Base-by-base conservation (phyloP, 2,797 vertebrate genomes). In the Micropoecilia bifurca region DNA sequence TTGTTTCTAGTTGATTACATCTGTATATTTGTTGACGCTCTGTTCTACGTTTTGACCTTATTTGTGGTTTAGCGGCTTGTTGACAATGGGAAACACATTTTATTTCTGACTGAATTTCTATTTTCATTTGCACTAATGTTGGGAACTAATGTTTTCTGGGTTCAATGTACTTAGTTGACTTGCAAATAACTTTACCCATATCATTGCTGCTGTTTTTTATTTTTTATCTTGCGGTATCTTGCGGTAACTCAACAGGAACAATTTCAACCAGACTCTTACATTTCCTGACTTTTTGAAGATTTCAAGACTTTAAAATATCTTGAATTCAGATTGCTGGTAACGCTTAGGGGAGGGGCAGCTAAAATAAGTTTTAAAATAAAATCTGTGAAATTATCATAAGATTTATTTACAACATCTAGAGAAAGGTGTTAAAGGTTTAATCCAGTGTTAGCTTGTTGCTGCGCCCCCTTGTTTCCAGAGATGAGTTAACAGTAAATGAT, bases 121-220 rank as follows among this genome's bases (percentile, higher is more conserved):
- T 46, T 77, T 66, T 39, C 22, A 84, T 25, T 78, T 87, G 78
- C 87, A 87, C 80, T 84, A 66, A 57, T 76, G 8, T 36, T 76
- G 8, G 4, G 6, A 18, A 89, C 43, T 12, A 46, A 57, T 61
- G n/a, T 46, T 75, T 74, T 43, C 41, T 75, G n/a, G 7, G 43
- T 43, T 30, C 13, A 1, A 14, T 16, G 55, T 28, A 46, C 73
- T 43, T 16, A 50, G 16, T 13, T 41, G 61, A 53, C 25, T 71
- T 16, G 12, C 59, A 66, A n/a, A 50, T 18, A 47, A 8, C 41
- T 77, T 71, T 39, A 12, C 39, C 3, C 45, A 39, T 10, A 33
- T 20, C 6, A 43, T 41, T 1, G 66, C 20, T 74, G 14, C 53
- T 63, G 43, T 50, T 47, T n/a, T n/a, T n/a, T 25, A 25, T 45